Percentiles rank a stretch among this genome's conserved stretches.
phyloP scores from a whole-genome alignment of 2,113 vertebrate genomes.

The Corvus hawaiiensis region DNA sequence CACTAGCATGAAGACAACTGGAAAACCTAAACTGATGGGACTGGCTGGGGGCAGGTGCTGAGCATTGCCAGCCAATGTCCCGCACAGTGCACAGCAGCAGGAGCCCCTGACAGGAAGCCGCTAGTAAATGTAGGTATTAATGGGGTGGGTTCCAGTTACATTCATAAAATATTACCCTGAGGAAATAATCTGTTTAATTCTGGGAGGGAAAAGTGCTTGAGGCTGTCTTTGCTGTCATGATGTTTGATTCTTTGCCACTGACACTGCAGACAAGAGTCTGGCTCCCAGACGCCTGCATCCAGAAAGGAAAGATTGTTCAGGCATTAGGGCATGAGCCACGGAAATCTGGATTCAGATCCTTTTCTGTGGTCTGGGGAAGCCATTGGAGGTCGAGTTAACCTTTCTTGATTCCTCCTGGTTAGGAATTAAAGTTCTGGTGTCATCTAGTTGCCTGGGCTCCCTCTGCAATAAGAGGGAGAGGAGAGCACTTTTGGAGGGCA shows the following conservation, averaged over 20 bases:
- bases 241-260: background rate
- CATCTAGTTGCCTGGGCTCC: background rate
- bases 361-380: background rate
- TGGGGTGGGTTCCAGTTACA: background rate
- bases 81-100: accelerated
- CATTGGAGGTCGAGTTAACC: background rate
- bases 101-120: background rate
- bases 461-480: background rate
- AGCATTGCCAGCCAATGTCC: background rate
- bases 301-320: background rate
- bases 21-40: background rate
- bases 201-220: background rate
- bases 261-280: background rate
- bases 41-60: background rate
- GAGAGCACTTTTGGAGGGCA: background rate
- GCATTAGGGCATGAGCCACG: accelerated
- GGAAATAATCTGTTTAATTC: constrained; percentile 13
- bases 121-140: background rate
- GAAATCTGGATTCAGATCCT: background rate
- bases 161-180: background rate
- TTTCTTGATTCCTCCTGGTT: background rate
- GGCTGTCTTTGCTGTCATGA: background rate
- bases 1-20: background rate
- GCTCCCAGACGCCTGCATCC: background rate
- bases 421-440: background rate